Evolutionary conservation across 2,888 invertebrate genomes (phyloP), one percentile per base, ranked within the genome.

Genomic region (Meghimatium bilineatum): DNA sequence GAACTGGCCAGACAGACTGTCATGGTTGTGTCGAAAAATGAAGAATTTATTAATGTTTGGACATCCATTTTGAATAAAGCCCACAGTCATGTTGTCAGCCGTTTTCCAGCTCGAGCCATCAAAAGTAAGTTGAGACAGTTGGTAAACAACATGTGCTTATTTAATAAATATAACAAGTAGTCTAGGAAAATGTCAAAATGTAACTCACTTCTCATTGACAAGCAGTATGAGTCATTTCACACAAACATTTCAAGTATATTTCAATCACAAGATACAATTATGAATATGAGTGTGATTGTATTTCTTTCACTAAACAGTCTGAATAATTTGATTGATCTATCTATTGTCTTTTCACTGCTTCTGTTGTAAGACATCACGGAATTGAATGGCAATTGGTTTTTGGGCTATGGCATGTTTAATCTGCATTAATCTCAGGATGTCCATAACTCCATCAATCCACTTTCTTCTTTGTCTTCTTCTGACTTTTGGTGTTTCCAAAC

Each of bases 31-130:
- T 91, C 92, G 1, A 85, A 86, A 38, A 87, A 89, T n/a, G 74
- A 83, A 1, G 88, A 89, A 36, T 92, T 91, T 87, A 77, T 87
- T 29, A 89, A 89, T 12, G 88, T 88, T 38, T 93, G 92, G 92
- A 85, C 87, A 14, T 88, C 88, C 32, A 89, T 92, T 26, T 85
- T 93, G 44, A 80, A 84, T 14, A 81, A 90, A 20, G 90, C 91
- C 17, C 88, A 89, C n/a, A 90, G 91, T 85, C 82, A 86, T 14
- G 85, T 91, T 36, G 77, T 88, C 14, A 74, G 85, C 23, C 89
- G 89, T 32, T 84, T 90, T 34, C 88, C 89, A 20, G 23, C 81
- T 29, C 67, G 67, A 26, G 85, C 85, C 6, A 63, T 52, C n/a
- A 83, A 79, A 76, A 79, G 86, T 86, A 76, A 80, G 86, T 77